These are phyloP conservation scores for Lates japonicus DNA, from an alignment of 2,797 vertebrate genomes.

Conservation along the genomic window DNA sequence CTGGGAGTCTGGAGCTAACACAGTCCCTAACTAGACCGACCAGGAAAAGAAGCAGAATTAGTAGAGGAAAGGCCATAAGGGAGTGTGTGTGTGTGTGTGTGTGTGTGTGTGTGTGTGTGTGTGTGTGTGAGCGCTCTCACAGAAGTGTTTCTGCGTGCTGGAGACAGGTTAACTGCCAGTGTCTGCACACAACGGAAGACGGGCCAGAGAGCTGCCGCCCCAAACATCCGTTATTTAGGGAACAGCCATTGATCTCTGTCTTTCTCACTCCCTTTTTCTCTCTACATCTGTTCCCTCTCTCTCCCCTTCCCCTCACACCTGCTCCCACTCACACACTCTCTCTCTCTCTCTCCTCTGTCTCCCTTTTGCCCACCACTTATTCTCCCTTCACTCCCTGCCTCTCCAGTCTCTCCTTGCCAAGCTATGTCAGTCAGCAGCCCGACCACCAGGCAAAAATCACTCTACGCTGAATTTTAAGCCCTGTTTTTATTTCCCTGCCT, in stretches of 20 bases:
- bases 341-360: slow-evolving; percentile 9
- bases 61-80: slow-evolving; percentile 57
- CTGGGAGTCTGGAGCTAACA: slow-evolving; percentile 69
- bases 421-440: slow-evolving; percentile 39
- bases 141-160: slow-evolving; percentile 55
- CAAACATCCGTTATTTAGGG: slow-evolving; percentile 83
- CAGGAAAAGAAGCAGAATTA: slow-evolving; percentile 58
- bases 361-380: slow-evolving; percentile 22
- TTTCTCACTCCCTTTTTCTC: slow-evolving; percentile 30
- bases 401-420: slow-evolving; percentile 23
- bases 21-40: slow-evolving; percentile 54
- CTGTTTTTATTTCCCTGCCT: background rate
- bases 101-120: slow-evolving; percentile 26
- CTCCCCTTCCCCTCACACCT: slow-evolving; percentile 54
- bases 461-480: slow-evolving; percentile 24
- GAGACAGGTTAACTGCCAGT: slow-evolving; percentile 82
- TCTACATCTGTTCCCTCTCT: slow-evolving; percentile 35
- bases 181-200: slow-evolving; percentile 73
- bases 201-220: slow-evolving; percentile 66
- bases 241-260: slow-evolving; percentile 76
- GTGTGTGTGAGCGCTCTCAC: slow-evolving; percentile 26
- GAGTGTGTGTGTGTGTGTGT: slow-evolving; percentile 27
- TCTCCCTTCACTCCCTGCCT: slow-evolving; percentile 6
- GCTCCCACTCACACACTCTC: slow-evolving; percentile 6
- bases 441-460: slow-evolving; percentile 36